These are phyloP conservation scores for Phortica variegata DNA, from an alignment of 1,140 invertebrate species.

Conservation along the genomic window DNA sequence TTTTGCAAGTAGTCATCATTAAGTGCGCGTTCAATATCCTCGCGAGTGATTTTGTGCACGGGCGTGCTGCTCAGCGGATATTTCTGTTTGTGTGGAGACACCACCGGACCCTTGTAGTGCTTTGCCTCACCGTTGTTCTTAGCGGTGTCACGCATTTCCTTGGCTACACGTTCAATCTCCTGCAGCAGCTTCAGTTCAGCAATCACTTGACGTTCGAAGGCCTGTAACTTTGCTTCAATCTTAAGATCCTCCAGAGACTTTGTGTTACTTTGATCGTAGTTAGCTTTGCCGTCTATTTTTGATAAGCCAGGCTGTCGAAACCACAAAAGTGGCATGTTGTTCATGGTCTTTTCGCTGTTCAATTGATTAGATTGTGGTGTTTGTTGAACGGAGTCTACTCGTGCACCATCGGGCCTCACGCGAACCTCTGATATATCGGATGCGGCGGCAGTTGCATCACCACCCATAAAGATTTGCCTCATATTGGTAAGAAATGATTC, in stretches of 20 bases:
- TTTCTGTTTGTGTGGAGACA: slow-evolving; percentile 18
- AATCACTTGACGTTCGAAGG: slow-evolving; percentile 46
- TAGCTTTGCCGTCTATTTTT: too few species aligned
- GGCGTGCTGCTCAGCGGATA: slow-evolving; percentile 39
- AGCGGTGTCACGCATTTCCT: slow-evolving; percentile 32
- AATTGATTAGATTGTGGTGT: too few species aligned
- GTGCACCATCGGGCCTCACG: slow-evolving; percentile 28
- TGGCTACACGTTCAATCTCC: slow-evolving; percentile 41
- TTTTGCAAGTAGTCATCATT: slow-evolving; percentile 40
- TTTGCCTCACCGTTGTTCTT: too few species aligned
- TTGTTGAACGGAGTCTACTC: too few species aligned
- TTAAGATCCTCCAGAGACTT: slow-evolving; percentile 26
- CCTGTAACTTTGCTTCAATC: slow-evolving; percentile 33
- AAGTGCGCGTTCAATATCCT: slow-evolving; percentile 41
- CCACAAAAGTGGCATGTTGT: slow-evolving; percentile 5
- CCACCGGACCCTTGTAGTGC: too few species aligned
- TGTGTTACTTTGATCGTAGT: too few species aligned
- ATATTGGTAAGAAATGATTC: slow-evolving; percentile 18
- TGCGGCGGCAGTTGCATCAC: slow-evolving; percentile 15
- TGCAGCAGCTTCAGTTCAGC: slow-evolving; percentile 37
- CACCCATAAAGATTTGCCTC: slow-evolving; percentile 17
- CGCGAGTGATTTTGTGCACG: slow-evolving; percentile 42
- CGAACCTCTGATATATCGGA: slow-evolving; percentile 47
- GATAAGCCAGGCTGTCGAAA: too few species aligned
- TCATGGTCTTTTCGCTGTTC: background rate